A percentile compares a stretch with the other conserved stretches of the same genome.
Conservation (phyloP, 2,888 invertebrate species). For the Drosophila nr. perissopoda region DNA sequence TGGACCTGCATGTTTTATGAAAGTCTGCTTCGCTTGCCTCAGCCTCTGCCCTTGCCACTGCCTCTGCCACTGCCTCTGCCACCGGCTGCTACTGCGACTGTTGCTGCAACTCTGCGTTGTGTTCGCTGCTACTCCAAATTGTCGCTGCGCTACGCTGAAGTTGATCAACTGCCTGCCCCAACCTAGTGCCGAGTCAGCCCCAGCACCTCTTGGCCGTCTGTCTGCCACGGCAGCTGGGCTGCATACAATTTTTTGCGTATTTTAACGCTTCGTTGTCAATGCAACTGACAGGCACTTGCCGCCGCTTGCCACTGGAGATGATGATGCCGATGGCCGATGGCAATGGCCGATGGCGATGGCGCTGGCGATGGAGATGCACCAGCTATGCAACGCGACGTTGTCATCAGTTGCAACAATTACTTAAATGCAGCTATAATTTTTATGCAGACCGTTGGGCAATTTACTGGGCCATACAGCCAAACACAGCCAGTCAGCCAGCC, state of each 20-base stretch:
- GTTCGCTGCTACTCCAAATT: conserved; percentile 62
- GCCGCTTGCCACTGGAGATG: conserved; percentile 26
- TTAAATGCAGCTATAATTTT: conserved; percentile 79
- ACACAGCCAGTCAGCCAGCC: conserved; percentile 10
- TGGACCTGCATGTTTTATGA: conserved; percentile 61
- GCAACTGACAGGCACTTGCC: conserved; percentile 68
- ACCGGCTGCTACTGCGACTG: conserved; percentile 4
- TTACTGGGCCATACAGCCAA: conserved; percentile 36
- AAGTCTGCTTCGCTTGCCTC: conserved; percentile 32
- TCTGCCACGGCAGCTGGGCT: conserved; percentile 25
- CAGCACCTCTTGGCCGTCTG: conserved; percentile 8
- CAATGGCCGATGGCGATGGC: conserved; percentile 8
- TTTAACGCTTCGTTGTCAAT: conserved; percentile 68
- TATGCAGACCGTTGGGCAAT: conserved; percentile 65
- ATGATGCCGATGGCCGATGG: conserved; percentile 2
- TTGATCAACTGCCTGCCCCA: conserved; percentile 61
- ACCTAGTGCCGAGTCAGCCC: not conserved
- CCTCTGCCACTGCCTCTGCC: not conserved
- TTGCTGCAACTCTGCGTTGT: conserved; percentile 1
- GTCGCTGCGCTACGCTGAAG: conserved; percentile 59
- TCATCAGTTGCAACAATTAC: conserved; percentile 79
- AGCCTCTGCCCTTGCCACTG: not conserved
- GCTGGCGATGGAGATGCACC: conserved; percentile 22
- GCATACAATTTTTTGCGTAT: conserved; percentile 63
- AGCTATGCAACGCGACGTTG: conserved; percentile 52